phyloP scores from a whole-genome alignment of 2,888 invertebrate species.

The Standfussiana lucernea region DNA sequence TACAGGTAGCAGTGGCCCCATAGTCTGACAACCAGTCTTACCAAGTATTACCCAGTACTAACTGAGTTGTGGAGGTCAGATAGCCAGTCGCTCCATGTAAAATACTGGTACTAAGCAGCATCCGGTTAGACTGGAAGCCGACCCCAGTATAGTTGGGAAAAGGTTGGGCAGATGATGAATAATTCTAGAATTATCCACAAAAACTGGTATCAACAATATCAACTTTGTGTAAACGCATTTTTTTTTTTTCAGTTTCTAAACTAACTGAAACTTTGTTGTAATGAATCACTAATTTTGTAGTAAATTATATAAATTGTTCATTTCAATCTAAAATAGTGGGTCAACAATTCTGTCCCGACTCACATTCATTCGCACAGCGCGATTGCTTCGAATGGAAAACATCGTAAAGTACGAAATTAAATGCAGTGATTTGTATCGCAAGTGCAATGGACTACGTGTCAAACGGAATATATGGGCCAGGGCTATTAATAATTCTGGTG shows the following conservation, averaged over 20 bases:
- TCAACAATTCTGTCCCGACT: slow-evolving; percentile 28
- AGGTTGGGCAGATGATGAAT: too few species aligned
- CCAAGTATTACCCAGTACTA: too few species aligned
- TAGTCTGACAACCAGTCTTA: too few species aligned
- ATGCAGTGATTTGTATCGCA: slow-evolving; percentile 54
- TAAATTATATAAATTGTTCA: neutral
- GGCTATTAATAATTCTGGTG: slow-evolving; percentile 39
- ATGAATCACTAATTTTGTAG: neutral
- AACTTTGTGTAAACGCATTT: neutral
- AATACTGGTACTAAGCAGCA: too few species aligned
- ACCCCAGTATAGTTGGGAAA: too few species aligned
- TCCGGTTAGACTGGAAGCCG: too few species aligned
- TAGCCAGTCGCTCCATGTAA: too few species aligned
- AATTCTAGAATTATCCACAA: neutral
- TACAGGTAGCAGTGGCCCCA: too few species aligned
- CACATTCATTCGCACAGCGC: neutral
- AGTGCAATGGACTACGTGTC: slow-evolving; percentile 47
- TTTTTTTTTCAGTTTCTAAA: neutral
- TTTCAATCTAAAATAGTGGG: neutral
- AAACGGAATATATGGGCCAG: slow-evolving; percentile 44
- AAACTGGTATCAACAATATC: neutral
- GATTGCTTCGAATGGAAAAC: slow-evolving; percentile 37
- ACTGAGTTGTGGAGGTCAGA: too few species aligned
- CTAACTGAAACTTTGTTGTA: too few species aligned
- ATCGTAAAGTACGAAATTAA: slow-evolving; percentile 59